Evolutionary conservation across 2,113 vertebrate species (phyloP).

Genomic region (Platysteira castanea): DNA sequence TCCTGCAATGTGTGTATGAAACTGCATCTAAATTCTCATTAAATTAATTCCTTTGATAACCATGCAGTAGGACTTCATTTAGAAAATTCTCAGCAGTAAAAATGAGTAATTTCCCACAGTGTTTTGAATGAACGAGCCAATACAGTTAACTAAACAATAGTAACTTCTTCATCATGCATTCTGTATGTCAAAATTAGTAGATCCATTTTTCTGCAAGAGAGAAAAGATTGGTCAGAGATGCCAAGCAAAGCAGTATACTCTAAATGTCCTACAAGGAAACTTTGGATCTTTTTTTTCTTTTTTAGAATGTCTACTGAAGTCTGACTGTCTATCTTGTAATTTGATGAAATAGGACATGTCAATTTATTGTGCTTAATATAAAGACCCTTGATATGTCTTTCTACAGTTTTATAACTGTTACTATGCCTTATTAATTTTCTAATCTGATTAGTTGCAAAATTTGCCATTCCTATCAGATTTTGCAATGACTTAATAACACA

Average conservation of each 20-base stretch:
- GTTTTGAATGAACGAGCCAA: slow-evolving; percentile 12
- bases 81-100: neutral
- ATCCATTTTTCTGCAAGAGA: slow-evolving; percentile 77
- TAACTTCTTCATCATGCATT: slow-evolving; percentile 9
- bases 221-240: slow-evolving; percentile 32
- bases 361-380: neutral
- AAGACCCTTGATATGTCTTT: neutral
- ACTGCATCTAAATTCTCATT: neutral
- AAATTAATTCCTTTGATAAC: neutral
- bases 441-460: neutral
- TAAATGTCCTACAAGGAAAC: neutral
- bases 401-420: neutral
- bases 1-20: neutral
- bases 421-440: neutral
- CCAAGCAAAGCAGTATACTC: neutral
- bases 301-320: neutral
- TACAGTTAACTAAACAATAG: neutral
- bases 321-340: neutral
- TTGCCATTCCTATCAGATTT: neutral
- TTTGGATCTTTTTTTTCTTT: neutral
- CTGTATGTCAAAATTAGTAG: slow-evolving; percentile 46
- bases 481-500: neutral
- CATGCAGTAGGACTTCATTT: neutral
- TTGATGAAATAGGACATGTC: neutral
- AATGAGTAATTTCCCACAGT: neutral